Conservation (phyloP, 2,113 vertebrate species). For the Hemichromis elongatus region DNA sequence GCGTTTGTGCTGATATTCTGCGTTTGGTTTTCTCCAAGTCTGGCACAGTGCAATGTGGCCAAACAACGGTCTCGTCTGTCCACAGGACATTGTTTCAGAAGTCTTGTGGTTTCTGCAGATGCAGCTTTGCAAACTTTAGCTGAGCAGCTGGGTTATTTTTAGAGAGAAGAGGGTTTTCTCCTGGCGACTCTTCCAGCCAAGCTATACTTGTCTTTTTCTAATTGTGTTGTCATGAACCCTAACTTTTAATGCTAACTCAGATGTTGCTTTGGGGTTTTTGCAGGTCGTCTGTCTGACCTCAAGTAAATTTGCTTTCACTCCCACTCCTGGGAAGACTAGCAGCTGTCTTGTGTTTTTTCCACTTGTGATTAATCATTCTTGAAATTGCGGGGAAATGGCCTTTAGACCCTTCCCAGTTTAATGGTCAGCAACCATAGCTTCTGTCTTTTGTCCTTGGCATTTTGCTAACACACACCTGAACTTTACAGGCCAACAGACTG, state of each 20-base stretch:
- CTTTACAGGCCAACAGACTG: not conserved
- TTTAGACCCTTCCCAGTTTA: not conserved
- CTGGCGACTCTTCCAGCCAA: not conserved
- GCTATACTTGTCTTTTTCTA: not conserved
- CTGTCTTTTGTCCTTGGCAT: not conserved
- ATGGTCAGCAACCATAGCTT: not conserved
- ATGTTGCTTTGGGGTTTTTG: not conserved
- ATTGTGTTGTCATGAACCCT: not conserved
- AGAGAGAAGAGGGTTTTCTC: not conserved
- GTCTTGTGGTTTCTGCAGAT: not conserved
- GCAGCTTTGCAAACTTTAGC: not conserved
- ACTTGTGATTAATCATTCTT: not conserved
- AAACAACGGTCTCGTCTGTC: accelerated
- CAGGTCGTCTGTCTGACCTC: not conserved
- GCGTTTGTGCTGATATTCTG: not conserved
- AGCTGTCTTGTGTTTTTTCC: not conserved
- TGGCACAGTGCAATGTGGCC: not conserved
- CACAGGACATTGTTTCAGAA: not conserved
- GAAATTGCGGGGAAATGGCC: not conserved
- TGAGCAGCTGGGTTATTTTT: not conserved
- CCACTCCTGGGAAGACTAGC: not conserved
- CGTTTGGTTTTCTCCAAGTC: not conserved
- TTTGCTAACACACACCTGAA: not conserved
- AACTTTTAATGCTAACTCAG: not conserved
- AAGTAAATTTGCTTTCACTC: not conserved